These are phyloP conservation scores for Sthenelais limicola DNA, from an alignment of 2,888 invertebrate genomes.

Conservation along the genomic window DNA sequence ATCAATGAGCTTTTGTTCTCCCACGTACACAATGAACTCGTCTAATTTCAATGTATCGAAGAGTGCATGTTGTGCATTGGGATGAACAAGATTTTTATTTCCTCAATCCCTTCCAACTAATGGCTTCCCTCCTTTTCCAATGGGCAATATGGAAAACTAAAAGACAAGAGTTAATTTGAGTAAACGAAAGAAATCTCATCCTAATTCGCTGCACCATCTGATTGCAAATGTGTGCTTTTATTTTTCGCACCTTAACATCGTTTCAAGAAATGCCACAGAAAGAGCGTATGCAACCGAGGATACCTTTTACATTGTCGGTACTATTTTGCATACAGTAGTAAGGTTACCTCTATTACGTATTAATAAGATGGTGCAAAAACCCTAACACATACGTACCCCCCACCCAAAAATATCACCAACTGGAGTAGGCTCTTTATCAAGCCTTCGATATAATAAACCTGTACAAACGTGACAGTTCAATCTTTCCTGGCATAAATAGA, in stretches of 20 bases:
- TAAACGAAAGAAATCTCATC: slow-evolving; percentile 33
- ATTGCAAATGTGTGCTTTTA: slow-evolving; percentile 14
- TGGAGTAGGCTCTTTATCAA: background rate
- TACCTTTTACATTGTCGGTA: no score
- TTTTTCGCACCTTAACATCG: background rate
- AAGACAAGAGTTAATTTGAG: no score
- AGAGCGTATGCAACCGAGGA: no score
- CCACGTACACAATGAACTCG: background rate
- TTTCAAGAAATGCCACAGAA: slow-evolving; percentile 37
- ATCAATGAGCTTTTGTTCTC: slow-evolving; percentile 8
- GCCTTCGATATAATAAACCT: background rate
- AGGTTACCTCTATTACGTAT: no score
- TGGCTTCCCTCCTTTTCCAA: no score
- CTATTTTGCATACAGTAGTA: no score
- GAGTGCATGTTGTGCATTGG: slow-evolving; percentile 19
- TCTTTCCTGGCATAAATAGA: slow-evolving; percentile 22
- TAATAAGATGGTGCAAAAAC: no score
- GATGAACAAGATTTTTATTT: slow-evolving; percentile 16
- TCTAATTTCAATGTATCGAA: slow-evolving; percentile 9
- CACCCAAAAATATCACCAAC: slow-evolving; percentile 26
- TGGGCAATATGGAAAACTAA: no score
- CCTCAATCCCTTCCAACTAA: slow-evolving; percentile 2
- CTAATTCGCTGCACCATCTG: slow-evolving; percentile 18
- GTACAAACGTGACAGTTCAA: slow-evolving; percentile 17
- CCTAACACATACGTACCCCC: no score